A percentile compares a stretch with the other conserved stretches of the same genome.
Conservation (phyloP, 2,888 invertebrate species). For the Sphaeridia pumilis region DNA sequence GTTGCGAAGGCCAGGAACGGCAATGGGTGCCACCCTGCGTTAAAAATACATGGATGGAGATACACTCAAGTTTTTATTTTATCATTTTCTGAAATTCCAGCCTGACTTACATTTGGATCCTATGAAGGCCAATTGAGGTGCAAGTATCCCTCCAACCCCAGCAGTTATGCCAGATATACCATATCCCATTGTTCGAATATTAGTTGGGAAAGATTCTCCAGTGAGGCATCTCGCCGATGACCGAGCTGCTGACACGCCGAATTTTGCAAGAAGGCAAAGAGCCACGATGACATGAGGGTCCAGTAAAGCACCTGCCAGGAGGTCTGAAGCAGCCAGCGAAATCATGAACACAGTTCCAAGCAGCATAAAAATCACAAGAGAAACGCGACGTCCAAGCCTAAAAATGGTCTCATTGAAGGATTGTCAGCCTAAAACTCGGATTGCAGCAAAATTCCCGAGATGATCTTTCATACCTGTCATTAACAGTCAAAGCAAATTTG, state of each 20-base stretch:
- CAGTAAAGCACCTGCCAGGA: constrained; percentile 9
- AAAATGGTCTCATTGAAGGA: no score
- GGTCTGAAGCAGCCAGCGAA: constrained; percentile 18
- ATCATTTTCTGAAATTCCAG: background rate
- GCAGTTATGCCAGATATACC: constrained; percentile 23
- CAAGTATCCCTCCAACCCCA: constrained; percentile 26
- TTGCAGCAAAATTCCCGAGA: background rate
- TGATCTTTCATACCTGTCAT: constrained; percentile 16
- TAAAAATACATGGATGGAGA: background rate
- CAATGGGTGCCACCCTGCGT: constrained; percentile 23
- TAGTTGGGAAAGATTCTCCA: constrained; percentile 25
- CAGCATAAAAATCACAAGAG: constrained; percentile 23
- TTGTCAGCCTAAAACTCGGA: no score
- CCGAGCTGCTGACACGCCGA: constrained; percentile 27
- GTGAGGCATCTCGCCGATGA: constrained; percentile 21
- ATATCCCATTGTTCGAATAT: constrained; percentile 26
- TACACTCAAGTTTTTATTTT: background rate
- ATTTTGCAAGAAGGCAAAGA: constrained; percentile 20
- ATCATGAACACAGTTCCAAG: constrained; percentile 19
- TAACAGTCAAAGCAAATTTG: constrained; percentile 18
- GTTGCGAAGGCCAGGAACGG: constrained; percentile 29
- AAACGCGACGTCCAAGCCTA: constrained; percentile 26
- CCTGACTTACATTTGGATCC: constrained; percentile 19
- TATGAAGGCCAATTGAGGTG: constrained; percentile 27
- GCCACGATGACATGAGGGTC: background rate